phyloP scores from a whole-genome alignment of 2,888 invertebrate species.

The Danaus chrysippus region DNA sequence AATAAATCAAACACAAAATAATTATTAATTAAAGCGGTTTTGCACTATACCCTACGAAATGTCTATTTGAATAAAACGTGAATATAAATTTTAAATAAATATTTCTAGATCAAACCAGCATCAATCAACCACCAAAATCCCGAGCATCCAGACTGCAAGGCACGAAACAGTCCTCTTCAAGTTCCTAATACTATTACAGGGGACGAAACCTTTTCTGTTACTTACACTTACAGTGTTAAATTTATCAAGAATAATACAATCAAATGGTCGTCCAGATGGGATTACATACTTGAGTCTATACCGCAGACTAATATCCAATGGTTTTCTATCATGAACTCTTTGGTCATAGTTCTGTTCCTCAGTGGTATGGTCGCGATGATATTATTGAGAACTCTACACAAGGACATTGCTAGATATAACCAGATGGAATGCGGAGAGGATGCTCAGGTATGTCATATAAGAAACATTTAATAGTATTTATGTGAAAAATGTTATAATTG shows the following conservation, averaged over 20 bases:
- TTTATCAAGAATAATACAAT: conserved; percentile 90
- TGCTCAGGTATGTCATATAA: conserved; percentile 85
- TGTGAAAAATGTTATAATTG: too few species aligned
- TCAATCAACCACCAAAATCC: conserved; percentile 77
- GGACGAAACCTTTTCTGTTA: conserved; percentile 80
- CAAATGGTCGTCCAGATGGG: conserved; percentile 99
- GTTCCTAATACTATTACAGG: conserved; percentile 80
- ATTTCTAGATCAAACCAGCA: conserved; percentile 69
- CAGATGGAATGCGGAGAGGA: conserved; percentile 94
- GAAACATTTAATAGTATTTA: too few species aligned
- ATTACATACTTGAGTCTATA: conserved; percentile 98
- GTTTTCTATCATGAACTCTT: conserved; percentile 98
- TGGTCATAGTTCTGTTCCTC: conserved; percentile 97
- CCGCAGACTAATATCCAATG: conserved; percentile 99
- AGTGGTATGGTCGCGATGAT: conserved; percentile 99
- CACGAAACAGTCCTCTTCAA: conserved; percentile 81
- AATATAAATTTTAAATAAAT: too few species aligned
- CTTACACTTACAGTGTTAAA: conserved; percentile 92
- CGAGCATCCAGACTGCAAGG: conserved; percentile 68
- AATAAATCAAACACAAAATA: too few species aligned
- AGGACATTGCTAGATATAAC: conserved; percentile 99
- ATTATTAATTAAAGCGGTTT: too few species aligned
- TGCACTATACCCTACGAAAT: too few species aligned
- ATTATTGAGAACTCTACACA: conserved; percentile 95
- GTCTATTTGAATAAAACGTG: background rate